These are phyloP conservation scores for Machimus atricapillus DNA, from an alignment of 2,888 invertebrate species.

Conservation along the genomic window DNA sequence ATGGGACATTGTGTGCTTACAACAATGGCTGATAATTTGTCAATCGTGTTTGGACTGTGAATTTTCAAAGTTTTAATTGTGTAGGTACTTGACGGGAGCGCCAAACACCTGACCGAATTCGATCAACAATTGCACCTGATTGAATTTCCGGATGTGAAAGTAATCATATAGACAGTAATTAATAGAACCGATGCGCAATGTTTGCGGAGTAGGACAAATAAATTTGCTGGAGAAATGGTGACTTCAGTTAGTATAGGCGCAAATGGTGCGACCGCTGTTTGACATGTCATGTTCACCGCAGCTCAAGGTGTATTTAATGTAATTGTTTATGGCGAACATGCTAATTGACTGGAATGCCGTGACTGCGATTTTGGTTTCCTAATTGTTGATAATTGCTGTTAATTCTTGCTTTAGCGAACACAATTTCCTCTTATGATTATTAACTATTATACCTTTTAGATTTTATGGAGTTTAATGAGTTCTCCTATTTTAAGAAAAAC, in stretches of 20 bases:
- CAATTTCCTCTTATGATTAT: neutral
- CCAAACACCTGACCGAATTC: neutral
- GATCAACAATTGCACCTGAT: neutral
- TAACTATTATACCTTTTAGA: no score
- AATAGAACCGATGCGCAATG: neutral
- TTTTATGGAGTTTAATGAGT: neutral
- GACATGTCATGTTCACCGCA: neutral
- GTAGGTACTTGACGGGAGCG: neutral
- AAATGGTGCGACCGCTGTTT: neutral
- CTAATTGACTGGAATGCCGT: neutral
- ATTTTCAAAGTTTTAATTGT: neutral
- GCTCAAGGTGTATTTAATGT: neutral
- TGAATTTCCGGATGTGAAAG: neutral
- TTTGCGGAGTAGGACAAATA: neutral
- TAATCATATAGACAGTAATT: neutral
- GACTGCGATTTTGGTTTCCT: neutral
- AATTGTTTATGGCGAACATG: neutral
- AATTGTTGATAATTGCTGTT: neutral
- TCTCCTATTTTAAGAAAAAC: no score
- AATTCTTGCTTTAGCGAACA: neutral
- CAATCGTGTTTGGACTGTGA: neutral
- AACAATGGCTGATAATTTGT: neutral
- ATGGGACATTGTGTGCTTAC: neutral
- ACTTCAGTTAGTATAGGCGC: neutral
- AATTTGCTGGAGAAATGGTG: neutral